These are phyloP conservation scores for Rhynchomys soricoides DNA, from an alignment of 2,113 vertebrate genomes.

Conservation along the genomic window DNA sequence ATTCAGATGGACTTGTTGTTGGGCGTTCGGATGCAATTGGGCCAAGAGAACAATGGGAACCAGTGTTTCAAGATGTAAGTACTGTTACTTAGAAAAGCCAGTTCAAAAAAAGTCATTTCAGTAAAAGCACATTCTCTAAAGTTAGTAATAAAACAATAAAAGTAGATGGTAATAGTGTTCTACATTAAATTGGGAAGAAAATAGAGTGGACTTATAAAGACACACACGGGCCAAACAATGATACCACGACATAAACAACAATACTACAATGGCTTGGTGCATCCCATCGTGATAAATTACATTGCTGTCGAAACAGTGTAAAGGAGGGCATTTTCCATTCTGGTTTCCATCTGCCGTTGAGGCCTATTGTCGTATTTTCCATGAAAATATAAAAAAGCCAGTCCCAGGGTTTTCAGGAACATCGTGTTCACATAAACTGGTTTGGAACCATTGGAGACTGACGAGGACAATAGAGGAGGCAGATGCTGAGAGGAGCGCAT, in stretches of 20 bases:
- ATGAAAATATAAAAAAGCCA: background rate
- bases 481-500: background rate
- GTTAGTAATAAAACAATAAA: background rate
- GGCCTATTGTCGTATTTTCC: background rate
- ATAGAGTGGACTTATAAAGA: background rate
- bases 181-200: background rate
- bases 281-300: no score
- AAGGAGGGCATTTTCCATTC: background rate
- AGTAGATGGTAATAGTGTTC: background rate
- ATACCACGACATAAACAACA: no score
- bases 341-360: background rate
- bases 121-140: background rate
- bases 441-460: background rate
- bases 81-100: background rate
- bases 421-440: background rate
- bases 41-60: conserved; percentile 97
- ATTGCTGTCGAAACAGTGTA: background rate
- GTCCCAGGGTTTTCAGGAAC: background rate
- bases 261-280: no score
- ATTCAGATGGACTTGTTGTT: conserved; percentile 95
- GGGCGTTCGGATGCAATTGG: conserved; percentile 97
- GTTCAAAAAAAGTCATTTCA: background rate
- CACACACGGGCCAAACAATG: no score
- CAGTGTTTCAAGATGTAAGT: conserved; percentile 96
- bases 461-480: background rate